phyloP scores from a whole-genome alignment of 2,113 vertebrate genomes.

The Platichthys flesus region DNA sequence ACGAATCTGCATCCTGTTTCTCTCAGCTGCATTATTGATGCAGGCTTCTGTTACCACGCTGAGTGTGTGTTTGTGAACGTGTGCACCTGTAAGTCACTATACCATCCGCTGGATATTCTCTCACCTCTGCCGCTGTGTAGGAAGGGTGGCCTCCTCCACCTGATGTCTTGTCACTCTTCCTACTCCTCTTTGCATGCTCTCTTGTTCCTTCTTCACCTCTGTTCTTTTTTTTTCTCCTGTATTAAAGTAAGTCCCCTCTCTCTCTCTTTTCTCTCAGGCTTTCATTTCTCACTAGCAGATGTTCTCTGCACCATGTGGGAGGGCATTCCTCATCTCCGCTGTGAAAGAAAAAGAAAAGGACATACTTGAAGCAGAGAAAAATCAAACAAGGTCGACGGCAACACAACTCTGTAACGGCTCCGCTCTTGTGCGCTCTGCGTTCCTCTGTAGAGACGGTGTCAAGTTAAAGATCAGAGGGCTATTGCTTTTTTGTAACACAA shows the following conservation, averaged over 20 bases:
- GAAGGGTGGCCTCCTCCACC: conserved; percentile 30
- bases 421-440: conserved; percentile 13
- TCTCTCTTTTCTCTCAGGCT: conserved; percentile 49
- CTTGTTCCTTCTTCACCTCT: conserved; percentile 42
- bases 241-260: conserved; percentile 30
- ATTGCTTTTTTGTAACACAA: conserved; percentile 68
- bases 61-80: conserved; percentile 4
- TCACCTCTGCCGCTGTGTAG: conserved; percentile 48
- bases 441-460: conserved; percentile 60
- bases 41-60: conserved; percentile 61
- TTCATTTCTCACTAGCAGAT: conserved; percentile 72
- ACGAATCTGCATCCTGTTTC: conserved; percentile 66
- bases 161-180: conserved; percentile 30
- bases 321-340: conserved; percentile 72
- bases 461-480: conserved; percentile 76
- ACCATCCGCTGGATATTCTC: conserved; percentile 11
- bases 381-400: conserved; percentile 38
- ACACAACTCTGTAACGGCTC: conserved; percentile 34
- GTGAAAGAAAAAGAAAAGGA: conserved; percentile 51
- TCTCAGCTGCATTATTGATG: conserved; percentile 72
- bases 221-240: conserved; percentile 18
- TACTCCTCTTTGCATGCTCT: conserved; percentile 25
- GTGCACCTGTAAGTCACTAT: conserved; percentile 52
- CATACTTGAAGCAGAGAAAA: conserved; percentile 46
- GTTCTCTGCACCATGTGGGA: conserved; percentile 76